Base-by-base conservation (phyloP, 2,113 vertebrate species). In the Cynoglossus semilaevis region DNA sequence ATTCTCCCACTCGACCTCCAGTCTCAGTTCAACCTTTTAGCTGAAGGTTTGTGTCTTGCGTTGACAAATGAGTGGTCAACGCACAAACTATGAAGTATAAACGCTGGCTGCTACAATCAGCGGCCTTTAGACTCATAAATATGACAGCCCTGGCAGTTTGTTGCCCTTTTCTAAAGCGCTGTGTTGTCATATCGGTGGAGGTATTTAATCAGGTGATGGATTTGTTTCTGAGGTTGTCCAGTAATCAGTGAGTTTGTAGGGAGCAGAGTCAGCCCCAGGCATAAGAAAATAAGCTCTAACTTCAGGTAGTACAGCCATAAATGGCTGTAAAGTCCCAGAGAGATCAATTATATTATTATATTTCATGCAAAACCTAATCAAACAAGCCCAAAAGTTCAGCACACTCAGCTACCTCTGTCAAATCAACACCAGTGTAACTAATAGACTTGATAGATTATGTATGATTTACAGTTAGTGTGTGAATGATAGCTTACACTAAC, bases 51-150 rank as follows among this genome's bases (percentile, higher is more conserved):
- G 57, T 52, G 57, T 74, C 64, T 59, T 41, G 16, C 63, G 34
- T 58, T 89, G 85, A 88, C 51, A 71, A 84, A 87, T 84, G 80
- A 58, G 61, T 64, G 64, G 51, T 70, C 76, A 40, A 8, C 51
- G 70, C 58, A 51, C 48, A 50, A 77, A 58, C 63, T 50, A 38
- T 50, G 55, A 19, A 43, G 37, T 40, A 40, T 40, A 40, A 35
- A 59, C 43, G 43, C 50, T 18, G 45, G 34, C 64, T 49, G 58
- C 37, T 72, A 1, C 51, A 47, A 70, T 56, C 58, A 43, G 37
- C 42, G 62, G 52, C 54, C 65, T 53, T 51, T 3, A 40, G 56
- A 16, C 69, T 72, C 60, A 46, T 73, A 67, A 82, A 79, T 81
- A 83, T 70, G 69, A 78, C 80, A 74, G 61, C 43, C 57, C 49